Base-by-base conservation (phyloP, 2,888 invertebrate species). In the Lamellibrachia satsuma region DNA sequence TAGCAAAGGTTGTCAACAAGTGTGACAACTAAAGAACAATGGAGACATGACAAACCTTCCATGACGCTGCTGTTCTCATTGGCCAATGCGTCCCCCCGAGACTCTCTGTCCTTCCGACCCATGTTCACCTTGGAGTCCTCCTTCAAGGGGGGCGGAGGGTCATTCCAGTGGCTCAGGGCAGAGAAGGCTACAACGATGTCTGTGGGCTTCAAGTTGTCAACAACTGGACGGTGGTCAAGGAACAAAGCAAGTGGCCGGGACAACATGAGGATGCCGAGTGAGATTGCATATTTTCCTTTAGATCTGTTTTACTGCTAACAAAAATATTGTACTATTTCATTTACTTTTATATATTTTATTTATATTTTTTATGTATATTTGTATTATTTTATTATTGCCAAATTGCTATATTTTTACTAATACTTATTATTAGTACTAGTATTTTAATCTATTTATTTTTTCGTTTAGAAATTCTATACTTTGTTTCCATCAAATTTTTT, bases 181-280 rank as follows among this genome's bases (percentile, higher is more conserved):
- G 96, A 96, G 93, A 95, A 96, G 8, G 95, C 95, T 22, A 96
- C 95, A 27, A 96, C 95, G 51, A 96, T 95, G 93, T 96, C 96
- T 57, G 96, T 96, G 7, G 96, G 95, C 93, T 95, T 95, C 93
- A 96, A 94, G 93, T 95, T 96, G 94, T 96, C 96, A 91, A 96
- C 96, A 94, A 96, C 96, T 96, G 90, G 9, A 27, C 22, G 39
- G 2, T n/a, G 92, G 92, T 93, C 90, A 93, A 93, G 93, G 93
- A 75, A 75, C 75, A 75, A 4, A 15, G 6, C 2, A n/a, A 15
- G 22, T 15, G 75, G 22, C 75, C 2, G 6, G 22, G 11, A 4
- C 75, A 39, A 39, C 39, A 39, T 39, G 39, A 39, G 39, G 39
- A 39, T 39, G 39, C 39, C 39, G 39, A 39, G 39, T 39, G 39